These are phyloP conservation scores for Nannobrachium achirus DNA, from an alignment of 2,113 vertebrate species.

Conservation along the genomic window DNA sequence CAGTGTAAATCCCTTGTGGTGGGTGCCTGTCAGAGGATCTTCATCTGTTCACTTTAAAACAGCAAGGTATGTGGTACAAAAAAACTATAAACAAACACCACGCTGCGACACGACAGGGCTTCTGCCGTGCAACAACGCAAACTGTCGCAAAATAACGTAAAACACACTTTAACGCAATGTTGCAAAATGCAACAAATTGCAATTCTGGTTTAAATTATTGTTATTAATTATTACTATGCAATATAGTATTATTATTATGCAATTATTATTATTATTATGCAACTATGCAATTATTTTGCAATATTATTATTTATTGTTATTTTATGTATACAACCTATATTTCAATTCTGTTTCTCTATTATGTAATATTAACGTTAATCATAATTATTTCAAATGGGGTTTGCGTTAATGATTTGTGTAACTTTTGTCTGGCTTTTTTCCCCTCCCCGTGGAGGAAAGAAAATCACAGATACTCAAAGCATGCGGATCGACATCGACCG, in stretches of 20 bases:
- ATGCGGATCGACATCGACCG: neutral
- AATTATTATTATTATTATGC: too few species aligned
- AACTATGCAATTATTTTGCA: too few species aligned
- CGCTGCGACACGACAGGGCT: slow-evolving; percentile 33
- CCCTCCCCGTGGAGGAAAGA: neutral
- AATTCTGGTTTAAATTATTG: too few species aligned
- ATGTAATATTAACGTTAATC: too few species aligned
- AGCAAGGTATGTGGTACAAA: too few species aligned
- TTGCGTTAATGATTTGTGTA: neutral
- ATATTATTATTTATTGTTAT: too few species aligned
- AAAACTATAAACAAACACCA: slow-evolving; percentile 55
- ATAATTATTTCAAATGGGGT: too few species aligned
- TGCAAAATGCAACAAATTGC: too few species aligned
- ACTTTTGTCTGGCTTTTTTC: neutral
- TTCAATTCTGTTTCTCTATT: too few species aligned
- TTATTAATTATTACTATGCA: too few species aligned
- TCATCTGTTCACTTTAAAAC: neutral
- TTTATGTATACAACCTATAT: too few species aligned
- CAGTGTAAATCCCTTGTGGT: neutral
- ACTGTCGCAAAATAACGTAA: slow-evolving; percentile 64
- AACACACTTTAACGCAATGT: neutral
- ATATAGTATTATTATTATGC: too few species aligned
- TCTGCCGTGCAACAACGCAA: neutral
- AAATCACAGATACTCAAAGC: neutral
- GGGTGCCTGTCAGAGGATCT: neutral